Evolutionary conservation across 1,140 invertebrate genomes (phyloP).

Genomic region (Sitobion miscanthi): DNA sequence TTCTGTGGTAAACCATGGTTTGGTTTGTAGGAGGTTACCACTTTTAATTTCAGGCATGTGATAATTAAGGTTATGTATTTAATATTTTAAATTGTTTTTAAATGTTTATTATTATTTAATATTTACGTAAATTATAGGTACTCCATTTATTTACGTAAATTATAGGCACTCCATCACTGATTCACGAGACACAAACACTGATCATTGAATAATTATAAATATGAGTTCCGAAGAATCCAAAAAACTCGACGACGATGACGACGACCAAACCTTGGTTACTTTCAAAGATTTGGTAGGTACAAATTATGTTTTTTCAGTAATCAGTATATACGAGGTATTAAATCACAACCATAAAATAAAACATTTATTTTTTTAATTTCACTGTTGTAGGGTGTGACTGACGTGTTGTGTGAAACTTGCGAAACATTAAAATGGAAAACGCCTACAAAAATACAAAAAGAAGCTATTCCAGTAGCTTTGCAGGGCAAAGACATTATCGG

Average conservation of each 20-base stretch:
- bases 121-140: too few relatives aligned
- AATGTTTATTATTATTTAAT: too few relatives aligned
- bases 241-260: not conserved
- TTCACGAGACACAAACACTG: too few relatives aligned
- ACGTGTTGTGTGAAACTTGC: slow-evolving; percentile 90
- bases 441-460: slow-evolving; percentile 93
- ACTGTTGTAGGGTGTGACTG: slow-evolving; percentile 81
- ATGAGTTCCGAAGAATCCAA: not conserved
- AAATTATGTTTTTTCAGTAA: not conserved
- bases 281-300: slow-evolving; percentile 38
- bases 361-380: not conserved
- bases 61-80: too few relatives aligned
- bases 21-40: too few relatives aligned
- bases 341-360: not conserved
- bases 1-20: too few relatives aligned
- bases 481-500: slow-evolving; percentile 94
- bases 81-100: too few relatives aligned
- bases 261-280: not conserved
- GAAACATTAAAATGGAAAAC: slow-evolving; percentile 89
- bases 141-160: too few relatives aligned
- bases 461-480: slow-evolving; percentile 89
- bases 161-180: too few relatives aligned
- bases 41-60: too few relatives aligned
- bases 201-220: too few relatives aligned
- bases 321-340: not conserved